Evolutionary conservation across 2,797 vertebrate genomes (phyloP).

Genomic region (Chaetophractus vellerosus): DNA sequence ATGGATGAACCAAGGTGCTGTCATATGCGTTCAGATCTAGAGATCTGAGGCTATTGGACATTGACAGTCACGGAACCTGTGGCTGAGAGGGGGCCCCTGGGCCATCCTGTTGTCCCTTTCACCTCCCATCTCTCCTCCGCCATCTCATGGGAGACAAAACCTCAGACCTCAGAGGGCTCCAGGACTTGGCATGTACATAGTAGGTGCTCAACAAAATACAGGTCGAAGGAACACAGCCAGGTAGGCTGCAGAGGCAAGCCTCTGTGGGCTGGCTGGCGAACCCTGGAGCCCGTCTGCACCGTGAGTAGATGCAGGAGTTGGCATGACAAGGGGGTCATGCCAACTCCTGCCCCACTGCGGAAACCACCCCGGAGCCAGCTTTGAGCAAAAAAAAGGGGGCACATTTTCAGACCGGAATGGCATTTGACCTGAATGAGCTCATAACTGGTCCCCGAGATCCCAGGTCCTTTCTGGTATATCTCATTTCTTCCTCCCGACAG

Average conservation of each 20-base stretch:
- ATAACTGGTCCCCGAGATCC: background rate
- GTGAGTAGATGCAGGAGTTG: no score
- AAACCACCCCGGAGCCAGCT: background rate
- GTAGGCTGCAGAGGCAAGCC: background rate
- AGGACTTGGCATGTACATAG: fast-evolving
- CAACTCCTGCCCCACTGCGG: no score
- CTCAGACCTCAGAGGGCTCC: background rate
- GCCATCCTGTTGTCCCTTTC: background rate
- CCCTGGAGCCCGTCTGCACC: fast-evolving
- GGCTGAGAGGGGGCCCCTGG: no score
- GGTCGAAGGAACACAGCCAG: fast-evolving
- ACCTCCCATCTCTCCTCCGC: background rate
- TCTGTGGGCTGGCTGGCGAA: background rate
- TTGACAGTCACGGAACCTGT: fast-evolving
- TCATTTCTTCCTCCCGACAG: background rate
- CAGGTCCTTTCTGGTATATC: background rate
- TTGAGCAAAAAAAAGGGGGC: no score
- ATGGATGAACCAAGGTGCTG: background rate
- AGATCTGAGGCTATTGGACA: background rate
- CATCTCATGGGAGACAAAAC: background rate
- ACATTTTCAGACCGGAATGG: background rate
- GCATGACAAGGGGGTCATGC: background rate
- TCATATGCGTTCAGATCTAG: background rate
- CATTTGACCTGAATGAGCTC: background rate
- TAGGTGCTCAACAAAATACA: background rate